Base-by-base conservation (phyloP, 2,113 vertebrate species). In the Equus przewalskii region DNA sequence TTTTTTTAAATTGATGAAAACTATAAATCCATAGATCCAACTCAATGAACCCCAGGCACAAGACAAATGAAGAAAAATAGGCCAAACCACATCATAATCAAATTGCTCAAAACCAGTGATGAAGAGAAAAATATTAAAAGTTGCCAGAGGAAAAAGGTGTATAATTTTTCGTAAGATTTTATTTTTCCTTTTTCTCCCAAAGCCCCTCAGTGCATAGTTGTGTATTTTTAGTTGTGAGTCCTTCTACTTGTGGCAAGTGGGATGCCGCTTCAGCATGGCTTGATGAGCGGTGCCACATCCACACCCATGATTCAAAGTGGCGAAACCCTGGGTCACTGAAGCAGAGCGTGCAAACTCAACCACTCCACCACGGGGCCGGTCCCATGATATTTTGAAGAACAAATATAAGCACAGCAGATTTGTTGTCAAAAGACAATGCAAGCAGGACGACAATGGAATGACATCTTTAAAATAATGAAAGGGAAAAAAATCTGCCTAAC, bases 401-500 rank as follows among this genome's bases (percentile, higher is more conserved):
- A 67, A 80, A 91, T n/a, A 54, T 79, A 54, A 80, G 26, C 22
- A 79, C 33, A 30, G 87, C 18, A 24, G 88, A 62, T 41, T 36
- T 54, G 46, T 56, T 67, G 75, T 56, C 16, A 79, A 76, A 76
- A 80, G 69, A 69, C 19, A 44, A 80, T 7, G 12, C 62, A 69
- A 91, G 75, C 73, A 41, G 28, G 87, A 12, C 54, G 65, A 91
- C 24, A 67, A 9, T 51, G 22, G 30, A 65, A 22, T 79, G 30
- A 56, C 88, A 54, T 30, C 60, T 78, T 90, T 79, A 65, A 67
- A 75, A 64, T 69, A 80, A 91, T 33, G n/a, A 80, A 80, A 91
- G n/a, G 33, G 15, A 8, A 69, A 80, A 80, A 46, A 56, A 11
- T 67, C n/a, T 69, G 56, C 46, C 28, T 19, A 69, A 91, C 12